A percentile compares a stretch with the other conserved stretches of the same genome.
phyloP scores from a whole-genome alignment of 2,888 invertebrate species.

The Himalopsyche japonica region DNA sequence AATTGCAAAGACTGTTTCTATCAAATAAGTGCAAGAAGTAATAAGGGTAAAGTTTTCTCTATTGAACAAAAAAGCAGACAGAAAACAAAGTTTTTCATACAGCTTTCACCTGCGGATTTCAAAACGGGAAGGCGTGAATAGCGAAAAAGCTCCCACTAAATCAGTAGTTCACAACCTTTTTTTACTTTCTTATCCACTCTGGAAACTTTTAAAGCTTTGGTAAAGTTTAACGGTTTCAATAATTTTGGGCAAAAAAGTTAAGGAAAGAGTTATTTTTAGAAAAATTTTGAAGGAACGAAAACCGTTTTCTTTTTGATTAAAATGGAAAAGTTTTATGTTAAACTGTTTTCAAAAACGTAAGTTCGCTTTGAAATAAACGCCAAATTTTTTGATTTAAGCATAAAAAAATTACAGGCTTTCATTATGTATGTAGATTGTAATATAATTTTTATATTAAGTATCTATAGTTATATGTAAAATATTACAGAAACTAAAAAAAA shows the following conservation, averaged over 20 bases:
- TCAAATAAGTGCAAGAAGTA: background rate
- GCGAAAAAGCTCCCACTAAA: background rate
- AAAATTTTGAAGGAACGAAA: background rate
- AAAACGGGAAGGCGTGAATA: slow-evolving; percentile 31
- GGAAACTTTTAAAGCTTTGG: background rate
- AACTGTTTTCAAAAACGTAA: background rate
- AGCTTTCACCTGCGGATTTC: slow-evolving; percentile 36
- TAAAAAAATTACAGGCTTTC: background rate
- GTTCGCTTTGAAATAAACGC: background rate
- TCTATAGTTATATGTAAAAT: too few species aligned
- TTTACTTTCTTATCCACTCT: background rate
- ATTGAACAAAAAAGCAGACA: slow-evolving; percentile 22
- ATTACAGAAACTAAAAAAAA: too few species aligned
- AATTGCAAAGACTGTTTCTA: background rate
- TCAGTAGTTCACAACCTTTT: background rate
- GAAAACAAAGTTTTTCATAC: slow-evolving; percentile 27
- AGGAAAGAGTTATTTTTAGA: background rate
- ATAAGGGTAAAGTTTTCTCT: slow-evolving; percentile 16
- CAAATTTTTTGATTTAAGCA: background rate
- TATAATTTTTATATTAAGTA: too few species aligned
- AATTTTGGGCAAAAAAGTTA: background rate
- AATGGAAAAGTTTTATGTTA: background rate
- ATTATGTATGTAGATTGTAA: background rate
- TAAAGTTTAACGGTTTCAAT: background rate
- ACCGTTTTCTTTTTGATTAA: background rate